A percentile compares a stretch with the other conserved stretches of the same genome.
Conservation (phyloP, 1,140 invertebrate species). For the Diprion similis region DNA sequence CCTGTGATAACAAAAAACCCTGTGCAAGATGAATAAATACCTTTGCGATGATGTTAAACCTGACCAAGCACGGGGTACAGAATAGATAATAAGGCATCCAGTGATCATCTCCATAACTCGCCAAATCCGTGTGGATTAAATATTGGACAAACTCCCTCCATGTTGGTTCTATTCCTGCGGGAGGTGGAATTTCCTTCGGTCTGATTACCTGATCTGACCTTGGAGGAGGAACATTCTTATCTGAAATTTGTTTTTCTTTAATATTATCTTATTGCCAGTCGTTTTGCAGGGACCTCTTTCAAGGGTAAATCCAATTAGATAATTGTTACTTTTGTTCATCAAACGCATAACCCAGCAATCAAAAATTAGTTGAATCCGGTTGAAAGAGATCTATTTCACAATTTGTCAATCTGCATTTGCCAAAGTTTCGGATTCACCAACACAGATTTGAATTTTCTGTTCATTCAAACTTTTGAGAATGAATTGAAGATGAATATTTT, state of each 20-base stretch:
- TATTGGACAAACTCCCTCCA: slow-evolving; percentile 68
- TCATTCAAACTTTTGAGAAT: too few relatives aligned
- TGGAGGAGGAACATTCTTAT: slow-evolving; percentile 31
- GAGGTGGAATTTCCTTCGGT: slow-evolving; percentile 26
- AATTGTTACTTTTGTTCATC: too few relatives aligned
- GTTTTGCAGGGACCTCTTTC: neutral
- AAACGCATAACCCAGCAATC: too few relatives aligned
- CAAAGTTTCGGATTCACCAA: too few relatives aligned
- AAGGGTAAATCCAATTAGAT: too few relatives aligned
- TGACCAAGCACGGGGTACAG: slow-evolving; percentile 55
- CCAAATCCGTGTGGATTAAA: slow-evolving; percentile 49
- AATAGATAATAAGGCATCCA: slow-evolving; percentile 60
- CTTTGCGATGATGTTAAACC: slow-evolving; percentile 66
- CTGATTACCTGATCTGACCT: slow-evolving; percentile 35
- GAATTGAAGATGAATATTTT: too few relatives aligned
- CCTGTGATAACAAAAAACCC: slow-evolving; percentile 64
- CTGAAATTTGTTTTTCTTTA: slow-evolving; percentile 24
- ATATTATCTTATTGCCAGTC: neutral
- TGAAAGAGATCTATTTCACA: too few relatives aligned
- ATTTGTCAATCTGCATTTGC: too few relatives aligned
- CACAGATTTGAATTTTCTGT: too few relatives aligned
- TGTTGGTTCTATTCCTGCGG: slow-evolving; percentile 60
- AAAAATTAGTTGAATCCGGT: neutral
- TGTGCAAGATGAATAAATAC: slow-evolving; percentile 56
- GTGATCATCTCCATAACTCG: slow-evolving; percentile 59